Conservation (phyloP, 2,888 invertebrate species). For the Tetranychus truncatus region DNA sequence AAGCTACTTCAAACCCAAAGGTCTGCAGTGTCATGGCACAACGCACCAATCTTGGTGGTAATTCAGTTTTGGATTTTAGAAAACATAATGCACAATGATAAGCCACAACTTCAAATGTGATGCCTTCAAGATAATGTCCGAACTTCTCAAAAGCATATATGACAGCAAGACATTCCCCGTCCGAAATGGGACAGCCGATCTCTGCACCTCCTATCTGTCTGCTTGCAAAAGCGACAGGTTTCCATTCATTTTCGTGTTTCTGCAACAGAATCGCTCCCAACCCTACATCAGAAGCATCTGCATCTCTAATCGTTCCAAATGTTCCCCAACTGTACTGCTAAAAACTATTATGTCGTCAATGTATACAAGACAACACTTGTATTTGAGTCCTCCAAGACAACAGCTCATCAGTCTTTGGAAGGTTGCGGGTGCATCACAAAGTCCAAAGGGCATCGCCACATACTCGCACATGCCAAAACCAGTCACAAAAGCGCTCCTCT, state of each 20-base stretch:
- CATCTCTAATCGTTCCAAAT: constrained; percentile 21
- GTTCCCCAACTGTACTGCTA: constrained; percentile 21
- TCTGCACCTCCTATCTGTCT: too few relatives aligned
- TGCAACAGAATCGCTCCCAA: constrained; percentile 8
- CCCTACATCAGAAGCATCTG: constrained; percentile 14
- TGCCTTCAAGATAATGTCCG: too few relatives aligned
- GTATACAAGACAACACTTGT: constrained; percentile 24
- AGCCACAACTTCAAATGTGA: too few relatives aligned
- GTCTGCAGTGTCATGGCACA: too few relatives aligned
- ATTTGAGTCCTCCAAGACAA: constrained; percentile 24
- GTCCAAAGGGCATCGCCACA: constrained; percentile 25
- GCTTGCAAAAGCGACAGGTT: constrained; percentile 16
- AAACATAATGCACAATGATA: too few relatives aligned
- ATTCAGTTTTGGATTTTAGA: too few relatives aligned
- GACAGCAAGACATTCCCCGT: too few relatives aligned
- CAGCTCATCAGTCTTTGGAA: constrained; percentile 27
- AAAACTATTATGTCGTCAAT: constrained; percentile 27
- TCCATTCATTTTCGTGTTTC: constrained; percentile 19
- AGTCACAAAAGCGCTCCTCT: constrained; percentile 27
- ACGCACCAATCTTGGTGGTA: too few relatives aligned
- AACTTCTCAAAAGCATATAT: too few relatives aligned
- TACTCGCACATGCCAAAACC: constrained; percentile 24
- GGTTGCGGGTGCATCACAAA: constrained; percentile 24
- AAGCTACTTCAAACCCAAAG: too few relatives aligned
- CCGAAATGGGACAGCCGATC: too few relatives aligned